Percentiles rank a stretch among this genome's conserved stretches.
These are phyloP conservation scores for Cylindroiulus punctatus DNA, from an alignment of 2,888 invertebrate species.

Conservation along the genomic window DNA sequence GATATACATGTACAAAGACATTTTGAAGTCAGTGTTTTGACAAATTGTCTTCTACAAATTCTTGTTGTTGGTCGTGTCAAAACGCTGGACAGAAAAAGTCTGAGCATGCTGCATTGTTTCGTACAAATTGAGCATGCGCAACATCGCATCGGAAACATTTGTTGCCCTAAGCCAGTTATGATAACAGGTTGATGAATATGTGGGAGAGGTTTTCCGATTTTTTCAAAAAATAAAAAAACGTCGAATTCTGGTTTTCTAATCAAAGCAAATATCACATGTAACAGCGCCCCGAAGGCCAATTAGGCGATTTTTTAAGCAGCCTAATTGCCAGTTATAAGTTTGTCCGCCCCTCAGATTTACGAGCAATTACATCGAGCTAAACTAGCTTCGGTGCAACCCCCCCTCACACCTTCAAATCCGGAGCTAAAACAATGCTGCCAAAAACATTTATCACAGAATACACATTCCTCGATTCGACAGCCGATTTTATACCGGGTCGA, in stretches of 20 bases:
- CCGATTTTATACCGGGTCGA: neutral
- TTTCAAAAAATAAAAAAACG: neutral
- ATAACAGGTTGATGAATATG: neutral
- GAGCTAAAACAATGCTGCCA: conserved; percentile 18
- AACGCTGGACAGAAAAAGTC: neutral
- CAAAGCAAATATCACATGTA: conserved; percentile 18
- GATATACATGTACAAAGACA: no score
- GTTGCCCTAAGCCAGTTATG: conserved; percentile 6
- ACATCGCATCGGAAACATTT: neutral
- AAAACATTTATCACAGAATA: conserved; percentile 7
- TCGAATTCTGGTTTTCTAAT: neutral
- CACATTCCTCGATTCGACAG: neutral
- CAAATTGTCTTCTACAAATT: neutral
- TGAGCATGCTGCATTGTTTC: neutral
- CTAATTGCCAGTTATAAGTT: conserved; percentile 10
- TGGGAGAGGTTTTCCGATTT: neutral
- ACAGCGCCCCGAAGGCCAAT: neutral
- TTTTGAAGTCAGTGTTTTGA: neutral
- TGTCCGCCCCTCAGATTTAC: conserved; percentile 18
- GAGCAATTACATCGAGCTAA: conserved; percentile 9
- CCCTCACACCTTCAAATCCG: neutral
- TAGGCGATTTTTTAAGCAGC: conserved; percentile 6
- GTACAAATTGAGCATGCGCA: neutral
- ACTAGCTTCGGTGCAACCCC: conserved; percentile 18
- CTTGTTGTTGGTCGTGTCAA: neutral